A percentile compares a stretch with the other conserved stretches of the same genome.
Evolutionary conservation across 2,888 invertebrate genomes (phyloP).

Genomic region (Leistus spinibarbis): DNA sequence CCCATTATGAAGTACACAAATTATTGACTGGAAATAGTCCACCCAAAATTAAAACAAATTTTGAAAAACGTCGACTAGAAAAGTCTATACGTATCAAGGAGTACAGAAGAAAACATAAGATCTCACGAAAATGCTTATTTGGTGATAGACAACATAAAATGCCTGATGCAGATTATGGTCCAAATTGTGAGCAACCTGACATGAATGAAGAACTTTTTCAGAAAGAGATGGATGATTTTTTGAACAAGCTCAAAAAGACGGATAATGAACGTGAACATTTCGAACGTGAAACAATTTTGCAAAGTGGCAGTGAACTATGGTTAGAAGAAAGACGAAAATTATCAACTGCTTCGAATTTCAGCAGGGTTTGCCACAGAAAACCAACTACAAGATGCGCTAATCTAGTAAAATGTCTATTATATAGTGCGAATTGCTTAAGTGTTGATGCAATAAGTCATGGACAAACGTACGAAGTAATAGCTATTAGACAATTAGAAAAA

Average conservation of each 20-base stretch:
- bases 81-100: background rate
- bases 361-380: constrained; percentile 19
- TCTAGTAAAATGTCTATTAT: too few species aligned
- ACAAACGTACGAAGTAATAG: too few species aligned
- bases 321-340: constrained; percentile 28
- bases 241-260: constrained; percentile 5
- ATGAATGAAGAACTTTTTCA: constrained; percentile 1
- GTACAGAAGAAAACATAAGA: background rate
- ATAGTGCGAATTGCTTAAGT: too few species aligned
- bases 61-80: background rate
- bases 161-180: background rate
- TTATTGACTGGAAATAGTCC: background rate
- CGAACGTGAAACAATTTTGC: constrained; percentile 17
- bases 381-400: constrained; percentile 10
- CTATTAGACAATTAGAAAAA: too few species aligned
- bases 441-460: too few species aligned
- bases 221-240: constrained; percentile 12
- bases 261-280: constrained; percentile 2
- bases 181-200: background rate
- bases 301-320: constrained; percentile 21
- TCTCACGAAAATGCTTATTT: background rate
- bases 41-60: background rate
- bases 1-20: background rate
- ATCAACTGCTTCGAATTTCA: constrained; percentile 22
- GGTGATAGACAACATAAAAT: background rate